These are phyloP conservation scores for Philereme transversata DNA, from an alignment of 2,888 invertebrate species.

Conservation along the genomic window DNA sequence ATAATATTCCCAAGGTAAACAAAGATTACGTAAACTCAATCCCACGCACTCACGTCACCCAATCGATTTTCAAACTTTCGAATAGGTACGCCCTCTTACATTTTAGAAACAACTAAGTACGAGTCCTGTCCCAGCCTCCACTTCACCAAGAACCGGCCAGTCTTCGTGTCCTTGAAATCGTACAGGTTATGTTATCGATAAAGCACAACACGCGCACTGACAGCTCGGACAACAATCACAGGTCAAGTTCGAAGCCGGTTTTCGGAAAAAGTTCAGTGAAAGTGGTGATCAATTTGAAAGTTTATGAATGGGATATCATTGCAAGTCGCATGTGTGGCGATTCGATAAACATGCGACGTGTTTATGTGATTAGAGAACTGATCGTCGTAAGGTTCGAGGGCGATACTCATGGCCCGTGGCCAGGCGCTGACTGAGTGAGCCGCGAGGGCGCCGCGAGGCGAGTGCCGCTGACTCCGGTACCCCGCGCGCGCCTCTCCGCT, in stretches of 20 bases:
- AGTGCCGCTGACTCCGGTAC: constrained; percentile 58
- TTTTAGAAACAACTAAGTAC: constrained; percentile 60
- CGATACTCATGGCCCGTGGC: constrained; percentile 61
- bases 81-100: constrained; percentile 81
- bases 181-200: constrained; percentile 84
- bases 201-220: constrained; percentile 82
- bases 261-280: constrained; percentile 50
- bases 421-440: constrained; percentile 69
- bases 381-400: constrained; percentile 54
- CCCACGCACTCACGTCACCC: constrained; percentile 82
- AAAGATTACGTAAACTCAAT: constrained; percentile 83
- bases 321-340: constrained; percentile 46
- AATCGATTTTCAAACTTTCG: constrained; percentile 83
- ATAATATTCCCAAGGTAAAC: constrained; percentile 83
- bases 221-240: constrained; percentile 79
- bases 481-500: constrained; percentile 55
- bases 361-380: constrained; percentile 61
- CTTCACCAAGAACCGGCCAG: constrained; percentile 59
- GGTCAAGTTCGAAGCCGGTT: constrained; percentile 73
- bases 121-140: constrained; percentile 59
- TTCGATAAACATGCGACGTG: constrained; percentile 57
- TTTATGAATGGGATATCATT: constrained; percentile 48
- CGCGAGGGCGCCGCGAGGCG: constrained; percentile 69
- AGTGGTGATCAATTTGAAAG: constrained; percentile 47
- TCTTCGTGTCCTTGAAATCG: constrained; percentile 77